Percentiles rank a stretch among this genome's conserved stretches.
These are phyloP conservation scores for Dinomys branickii DNA, from an alignment of 2,113 vertebrate genomes.

Conservation along the genomic window DNA sequence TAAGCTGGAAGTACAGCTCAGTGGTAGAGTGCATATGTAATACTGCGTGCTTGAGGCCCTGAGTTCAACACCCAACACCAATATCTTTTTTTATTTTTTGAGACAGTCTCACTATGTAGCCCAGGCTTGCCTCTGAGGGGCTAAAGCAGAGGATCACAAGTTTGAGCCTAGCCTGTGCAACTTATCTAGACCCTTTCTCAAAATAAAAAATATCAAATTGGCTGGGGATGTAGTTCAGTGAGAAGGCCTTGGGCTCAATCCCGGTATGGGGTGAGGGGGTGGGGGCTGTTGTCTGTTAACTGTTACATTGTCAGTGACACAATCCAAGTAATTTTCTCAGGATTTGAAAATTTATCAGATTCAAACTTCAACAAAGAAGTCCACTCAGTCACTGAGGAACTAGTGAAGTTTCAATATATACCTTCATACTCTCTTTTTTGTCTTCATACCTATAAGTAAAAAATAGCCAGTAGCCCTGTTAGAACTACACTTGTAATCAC, in stretches of 20 bases:
- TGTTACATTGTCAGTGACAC: not conserved
- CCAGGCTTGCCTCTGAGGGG: not conserved
- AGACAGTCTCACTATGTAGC: not conserved
- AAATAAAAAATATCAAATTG: not conserved
- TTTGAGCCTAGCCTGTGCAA: not conserved
- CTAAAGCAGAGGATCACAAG: not conserved
- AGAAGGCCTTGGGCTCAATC: not conserved
- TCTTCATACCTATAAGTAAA: slow-evolving; percentile 14
- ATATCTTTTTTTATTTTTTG: not conserved
- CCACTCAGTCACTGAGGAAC: not conserved
- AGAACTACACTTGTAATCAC: not conserved
- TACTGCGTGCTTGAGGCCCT: not conserved
- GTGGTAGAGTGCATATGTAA: not conserved
- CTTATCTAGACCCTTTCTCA: not conserved
- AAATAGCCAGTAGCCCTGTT: not conserved
- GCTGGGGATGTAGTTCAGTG: not conserved
- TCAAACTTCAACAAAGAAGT: not conserved
- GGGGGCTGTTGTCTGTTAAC: not conserved
- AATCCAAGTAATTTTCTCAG: not conserved
- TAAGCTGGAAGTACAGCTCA: not conserved
- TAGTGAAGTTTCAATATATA: not conserved
- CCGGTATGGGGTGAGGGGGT: not conserved
- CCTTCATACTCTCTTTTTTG: not conserved
- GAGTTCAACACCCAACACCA: not conserved
- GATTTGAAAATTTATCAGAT: slow-evolving; percentile 32